These are phyloP conservation scores for Zaprionus inermis DNA, from an alignment of 1,140 invertebrate genomes.

Conservation along the genomic window DNA sequence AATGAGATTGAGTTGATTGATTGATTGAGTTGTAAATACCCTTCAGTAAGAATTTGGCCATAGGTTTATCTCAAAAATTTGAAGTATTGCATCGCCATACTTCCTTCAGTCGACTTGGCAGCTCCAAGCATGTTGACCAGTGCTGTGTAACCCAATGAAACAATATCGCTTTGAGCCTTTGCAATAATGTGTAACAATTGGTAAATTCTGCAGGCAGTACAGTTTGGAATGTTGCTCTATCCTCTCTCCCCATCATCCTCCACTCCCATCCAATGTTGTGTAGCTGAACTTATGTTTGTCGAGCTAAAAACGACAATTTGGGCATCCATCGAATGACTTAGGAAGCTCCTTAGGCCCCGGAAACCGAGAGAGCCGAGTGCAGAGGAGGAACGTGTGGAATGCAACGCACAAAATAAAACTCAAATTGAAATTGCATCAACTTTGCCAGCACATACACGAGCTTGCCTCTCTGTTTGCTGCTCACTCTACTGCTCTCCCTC, in stretches of 20 bases:
- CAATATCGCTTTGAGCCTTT: not conserved
- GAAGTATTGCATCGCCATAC: too few relatives aligned
- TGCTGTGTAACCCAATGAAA: not conserved
- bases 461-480: not conserved
- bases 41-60: too few relatives aligned
- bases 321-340: slow-evolving; percentile 31
- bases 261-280: not conserved
- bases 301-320: slow-evolving; percentile 31
- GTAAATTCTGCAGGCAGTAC: not conserved
- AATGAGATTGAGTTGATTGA: too few relatives aligned
- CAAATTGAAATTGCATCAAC: slow-evolving; percentile 49
- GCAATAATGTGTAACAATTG: slow-evolving; percentile 9
- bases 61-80: too few relatives aligned
- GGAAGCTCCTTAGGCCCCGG: slow-evolving; percentile 10
- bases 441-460: slow-evolving; percentile 27
- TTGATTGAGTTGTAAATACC: too few relatives aligned
- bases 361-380: too few relatives aligned
- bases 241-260: not conserved
- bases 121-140: not conserved
- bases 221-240: not conserved
- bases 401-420: slow-evolving; percentile 23
- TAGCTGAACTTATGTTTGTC: slow-evolving; percentile 26
- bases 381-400: not conserved
- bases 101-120: not conserved
- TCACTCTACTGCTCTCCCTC: not conserved